Evolutionary conservation across 2,113 vertebrate species (phyloP).

Genomic region (Noctilio leporinus): DNA sequence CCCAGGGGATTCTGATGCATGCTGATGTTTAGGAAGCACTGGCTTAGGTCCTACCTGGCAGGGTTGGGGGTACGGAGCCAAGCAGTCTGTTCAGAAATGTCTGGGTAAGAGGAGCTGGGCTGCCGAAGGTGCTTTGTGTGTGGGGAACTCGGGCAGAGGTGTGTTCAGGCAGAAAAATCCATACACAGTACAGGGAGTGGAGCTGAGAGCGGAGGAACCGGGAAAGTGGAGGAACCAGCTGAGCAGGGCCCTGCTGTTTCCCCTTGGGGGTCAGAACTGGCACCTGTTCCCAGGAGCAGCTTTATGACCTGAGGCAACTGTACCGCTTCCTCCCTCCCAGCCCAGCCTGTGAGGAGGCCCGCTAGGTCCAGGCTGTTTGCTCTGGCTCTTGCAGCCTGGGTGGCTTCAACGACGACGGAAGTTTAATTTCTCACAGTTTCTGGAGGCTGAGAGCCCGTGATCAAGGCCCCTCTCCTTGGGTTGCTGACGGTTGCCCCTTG

Average conservation of each 20-base stretch:
- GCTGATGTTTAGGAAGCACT: neutral
- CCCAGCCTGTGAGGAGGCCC: no score
- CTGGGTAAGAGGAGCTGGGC: neutral
- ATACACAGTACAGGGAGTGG: neutral
- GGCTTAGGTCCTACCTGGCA: neutral
- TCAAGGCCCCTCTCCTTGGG: neutral
- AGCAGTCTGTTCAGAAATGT: neutral
- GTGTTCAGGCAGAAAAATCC: neutral
- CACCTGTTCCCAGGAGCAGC: neutral
- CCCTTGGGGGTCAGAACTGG: neutral
- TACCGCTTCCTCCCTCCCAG: rapidly evolving
- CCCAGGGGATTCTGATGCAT: neutral
- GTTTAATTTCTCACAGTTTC: neutral
- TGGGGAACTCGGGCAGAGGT: neutral
- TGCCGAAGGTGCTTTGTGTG: neutral
- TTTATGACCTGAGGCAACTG: neutral
- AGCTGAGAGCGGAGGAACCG: no score
- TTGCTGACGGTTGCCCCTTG: neutral
- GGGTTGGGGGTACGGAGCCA: neutral
- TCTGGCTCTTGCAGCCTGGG: neutral
- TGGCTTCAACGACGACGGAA: no score
- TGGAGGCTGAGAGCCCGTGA: neutral
- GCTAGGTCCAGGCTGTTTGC: no score
- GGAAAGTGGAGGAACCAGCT: neutral
- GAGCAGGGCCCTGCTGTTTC: neutral